Percentiles rank a stretch among this genome's conserved stretches.
These are phyloP conservation scores for Chelidonichthys spinosus DNA, from an alignment of 2,797 vertebrate species.

Conservation along the genomic window DNA sequence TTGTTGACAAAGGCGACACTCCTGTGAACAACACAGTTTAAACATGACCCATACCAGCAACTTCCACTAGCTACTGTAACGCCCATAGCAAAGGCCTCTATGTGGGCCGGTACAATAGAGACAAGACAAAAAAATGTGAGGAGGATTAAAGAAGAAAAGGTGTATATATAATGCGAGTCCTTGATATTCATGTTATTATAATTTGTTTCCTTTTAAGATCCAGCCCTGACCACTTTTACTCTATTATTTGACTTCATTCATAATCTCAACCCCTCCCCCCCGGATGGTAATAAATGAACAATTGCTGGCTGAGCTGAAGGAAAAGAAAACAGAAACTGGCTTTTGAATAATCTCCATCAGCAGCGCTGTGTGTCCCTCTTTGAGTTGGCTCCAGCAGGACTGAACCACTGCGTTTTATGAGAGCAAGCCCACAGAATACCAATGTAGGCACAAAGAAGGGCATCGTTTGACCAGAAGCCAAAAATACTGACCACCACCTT, in stretches of 20 bases:
- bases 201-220: not conserved
- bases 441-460: not conserved
- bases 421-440: slow-evolving; percentile 2
- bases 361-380: slow-evolving; percentile 14
- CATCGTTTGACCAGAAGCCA: not conserved
- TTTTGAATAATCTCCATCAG: slow-evolving; percentile 52
- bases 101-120: slow-evolving; percentile 38
- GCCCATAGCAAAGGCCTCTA: slow-evolving; percentile 31
- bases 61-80: slow-evolving; percentile 53
- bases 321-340: slow-evolving; percentile 60
- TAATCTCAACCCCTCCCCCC: slow-evolving; percentile 13
- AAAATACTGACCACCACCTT: not conserved
- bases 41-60: slow-evolving; percentile 48
- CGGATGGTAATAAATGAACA: slow-evolving; percentile 50
- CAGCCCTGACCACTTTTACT: not conserved
- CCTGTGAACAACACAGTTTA: slow-evolving; percentile 41
- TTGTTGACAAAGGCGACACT: slow-evolving; percentile 43
- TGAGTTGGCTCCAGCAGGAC: slow-evolving; percentile 14
- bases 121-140: slow-evolving; percentile 19
- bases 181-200: not conserved
- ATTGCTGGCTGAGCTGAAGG: slow-evolving; percentile 49
- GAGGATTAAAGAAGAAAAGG: not conserved
- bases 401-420: slow-evolving; percentile 8
- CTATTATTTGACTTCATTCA: slow-evolving; percentile 27
- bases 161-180: not conserved